Evolutionary conservation across 2,113 vertebrate species (phyloP).

Genomic region (Eretmochelys imbricata): DNA sequence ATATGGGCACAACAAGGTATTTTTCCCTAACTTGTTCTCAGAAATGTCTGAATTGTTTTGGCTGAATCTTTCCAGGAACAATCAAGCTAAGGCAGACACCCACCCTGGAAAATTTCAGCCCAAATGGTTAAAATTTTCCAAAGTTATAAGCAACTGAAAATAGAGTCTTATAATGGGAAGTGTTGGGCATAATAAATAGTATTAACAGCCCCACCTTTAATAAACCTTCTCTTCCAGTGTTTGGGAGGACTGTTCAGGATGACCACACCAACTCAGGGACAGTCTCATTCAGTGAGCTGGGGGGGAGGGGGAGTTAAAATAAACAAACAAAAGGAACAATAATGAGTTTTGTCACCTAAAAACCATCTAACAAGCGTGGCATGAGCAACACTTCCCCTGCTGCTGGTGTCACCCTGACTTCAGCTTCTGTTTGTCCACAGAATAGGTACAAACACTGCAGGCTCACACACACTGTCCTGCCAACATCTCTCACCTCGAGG

Average conservation of each 20-base stretch:
- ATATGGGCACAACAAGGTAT: constrained; percentile 61
- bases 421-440: not conserved
- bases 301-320: not conserved
- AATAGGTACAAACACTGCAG: not conserved
- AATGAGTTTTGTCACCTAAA: not conserved
- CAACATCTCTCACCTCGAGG: not conserved
- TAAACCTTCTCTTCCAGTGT: not conserved
- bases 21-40: constrained; percentile 64
- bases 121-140: constrained; percentile 71
- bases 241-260: constrained; percentile 10
- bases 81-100: constrained; percentile 12
- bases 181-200: constrained; percentile 56
- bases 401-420: not conserved
- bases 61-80: constrained; percentile 27
- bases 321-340: not conserved
- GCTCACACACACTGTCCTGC: not conserved
- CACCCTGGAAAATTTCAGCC: constrained; percentile 69
- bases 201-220: constrained; percentile 53
- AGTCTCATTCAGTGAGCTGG: rapidly evolving
- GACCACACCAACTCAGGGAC: constrained; percentile 39
- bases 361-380: not conserved
- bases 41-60: constrained; percentile 72
- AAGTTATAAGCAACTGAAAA: constrained; percentile 72
- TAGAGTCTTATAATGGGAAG: constrained; percentile 59
- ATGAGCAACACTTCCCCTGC: not conserved